Evolutionary conservation across 2,113 vertebrate genomes (phyloP).

Genomic region (Irena cyanogastra): DNA sequence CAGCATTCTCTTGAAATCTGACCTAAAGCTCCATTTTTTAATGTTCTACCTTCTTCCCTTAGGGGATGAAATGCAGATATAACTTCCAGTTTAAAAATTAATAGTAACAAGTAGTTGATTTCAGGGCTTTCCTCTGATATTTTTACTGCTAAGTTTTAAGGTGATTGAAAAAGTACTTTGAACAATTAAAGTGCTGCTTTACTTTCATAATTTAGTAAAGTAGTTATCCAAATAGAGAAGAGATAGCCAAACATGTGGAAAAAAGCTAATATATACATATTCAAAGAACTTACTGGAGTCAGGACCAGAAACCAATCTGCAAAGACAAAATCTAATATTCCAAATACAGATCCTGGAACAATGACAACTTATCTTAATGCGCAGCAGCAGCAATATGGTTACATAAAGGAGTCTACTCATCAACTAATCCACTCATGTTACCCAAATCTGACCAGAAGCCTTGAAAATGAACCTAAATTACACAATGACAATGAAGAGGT

Average conservation of each 20-base stretch:
- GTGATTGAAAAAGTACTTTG: neutral
- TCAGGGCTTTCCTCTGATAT: neutral
- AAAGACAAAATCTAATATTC: constrained; percentile 14
- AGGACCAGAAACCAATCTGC: neutral
- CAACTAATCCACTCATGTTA: neutral
- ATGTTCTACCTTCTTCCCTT: neutral
- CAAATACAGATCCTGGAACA: constrained; percentile 18
- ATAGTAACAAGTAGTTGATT: neutral
- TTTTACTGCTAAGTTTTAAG: neutral
- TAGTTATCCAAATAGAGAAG: neutral
- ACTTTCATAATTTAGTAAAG: neutral
- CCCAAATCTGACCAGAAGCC: neutral
- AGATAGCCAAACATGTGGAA: neutral
- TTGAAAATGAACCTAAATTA: neutral
- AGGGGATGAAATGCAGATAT: neutral
- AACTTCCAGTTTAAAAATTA: neutral
- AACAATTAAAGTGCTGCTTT: neutral
- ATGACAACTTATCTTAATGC: neutral
- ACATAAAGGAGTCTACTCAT: neutral
- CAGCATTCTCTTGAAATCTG: neutral
- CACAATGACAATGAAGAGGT: neutral
- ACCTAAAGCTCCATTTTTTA: neutral
- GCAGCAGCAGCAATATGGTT: neutral
- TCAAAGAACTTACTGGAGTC: neutral
- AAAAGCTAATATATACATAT: neutral